phyloP scores from a whole-genome alignment of 2,888 invertebrate genomes.

The Metopia argyrocephala region DNA sequence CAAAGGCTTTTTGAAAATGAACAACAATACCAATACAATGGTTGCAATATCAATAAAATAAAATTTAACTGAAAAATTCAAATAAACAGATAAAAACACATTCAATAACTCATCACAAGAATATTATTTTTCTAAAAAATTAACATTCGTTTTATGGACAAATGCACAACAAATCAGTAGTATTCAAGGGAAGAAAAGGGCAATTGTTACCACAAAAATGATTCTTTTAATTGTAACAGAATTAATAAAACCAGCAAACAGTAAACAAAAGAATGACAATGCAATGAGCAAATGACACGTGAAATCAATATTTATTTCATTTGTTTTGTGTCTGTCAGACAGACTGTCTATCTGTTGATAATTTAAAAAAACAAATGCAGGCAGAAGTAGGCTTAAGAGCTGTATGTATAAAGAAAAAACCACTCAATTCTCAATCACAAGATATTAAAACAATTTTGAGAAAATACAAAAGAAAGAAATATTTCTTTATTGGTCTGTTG shows the following conservation, averaged over 20 bases:
- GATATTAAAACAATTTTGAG: too few relatives aligned
- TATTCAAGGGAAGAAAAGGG: not conserved
- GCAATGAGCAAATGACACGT: not conserved
- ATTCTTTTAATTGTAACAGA: not conserved
- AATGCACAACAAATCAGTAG: too few relatives aligned
- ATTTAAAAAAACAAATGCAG: too few relatives aligned
- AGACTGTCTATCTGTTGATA: too few relatives aligned
- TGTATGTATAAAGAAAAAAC: too few relatives aligned
- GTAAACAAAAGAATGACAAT: not conserved
- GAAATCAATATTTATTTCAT: not conserved
- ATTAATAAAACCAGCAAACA: too few relatives aligned
- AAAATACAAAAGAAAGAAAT: too few relatives aligned
- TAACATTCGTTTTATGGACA: not conserved
- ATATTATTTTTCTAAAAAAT: not conserved
- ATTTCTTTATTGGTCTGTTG: too few relatives aligned
- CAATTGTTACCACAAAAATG: not conserved
- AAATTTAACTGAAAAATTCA: not conserved
- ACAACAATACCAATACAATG: too few relatives aligned
- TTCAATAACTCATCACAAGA: not conserved
- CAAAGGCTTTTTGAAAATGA: too few relatives aligned
- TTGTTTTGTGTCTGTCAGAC: not conserved
- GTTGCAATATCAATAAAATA: not conserved
- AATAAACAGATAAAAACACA: not conserved
- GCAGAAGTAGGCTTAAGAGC: too few relatives aligned
- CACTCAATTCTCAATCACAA: too few relatives aligned